Conservation (phyloP, 2,888 invertebrate species). For the Creontiades dilutus region DNA sequence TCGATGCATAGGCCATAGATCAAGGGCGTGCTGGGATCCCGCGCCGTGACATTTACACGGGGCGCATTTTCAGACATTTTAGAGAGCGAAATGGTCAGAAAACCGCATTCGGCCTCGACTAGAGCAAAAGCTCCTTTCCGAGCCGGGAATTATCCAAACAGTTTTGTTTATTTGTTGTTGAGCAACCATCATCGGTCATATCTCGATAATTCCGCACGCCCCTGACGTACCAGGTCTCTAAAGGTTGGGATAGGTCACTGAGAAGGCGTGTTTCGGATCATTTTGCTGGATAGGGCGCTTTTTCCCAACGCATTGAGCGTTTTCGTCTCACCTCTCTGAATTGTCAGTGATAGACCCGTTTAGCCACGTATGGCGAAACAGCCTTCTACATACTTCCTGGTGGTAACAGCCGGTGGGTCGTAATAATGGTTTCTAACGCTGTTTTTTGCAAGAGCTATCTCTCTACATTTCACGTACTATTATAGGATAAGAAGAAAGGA, state of each 20-base stretch:
- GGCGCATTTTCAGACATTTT: not conserved
- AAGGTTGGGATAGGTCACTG: constrained; percentile 32
- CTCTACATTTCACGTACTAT: no score
- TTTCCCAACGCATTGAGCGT: no score
- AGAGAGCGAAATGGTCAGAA: not conserved
- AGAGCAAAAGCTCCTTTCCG: not conserved
- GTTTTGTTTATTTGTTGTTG: not conserved
- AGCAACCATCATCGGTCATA: not conserved
- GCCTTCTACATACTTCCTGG: no score
- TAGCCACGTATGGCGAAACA: no score
- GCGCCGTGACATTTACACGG: not conserved
- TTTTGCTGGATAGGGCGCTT: not conserved
- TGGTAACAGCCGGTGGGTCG: no score
- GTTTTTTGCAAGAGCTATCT: no score
- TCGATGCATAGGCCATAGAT: constrained; percentile 3
- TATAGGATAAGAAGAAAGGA: no score
- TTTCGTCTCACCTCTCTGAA: no score
- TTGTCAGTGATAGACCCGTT: no score
- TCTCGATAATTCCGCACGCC: not conserved
- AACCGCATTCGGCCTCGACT: constrained; percentile 17
- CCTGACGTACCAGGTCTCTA: not conserved
- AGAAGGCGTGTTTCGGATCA: not conserved
- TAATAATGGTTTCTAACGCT: no score
- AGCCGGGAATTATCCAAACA: not conserved
- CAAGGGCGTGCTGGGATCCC: not conserved